A percentile compares a stretch with the other conserved stretches of the same genome.
Conservation (phyloP, 1,140 invertebrate species). For the Saccostrea cuccullata region DNA sequence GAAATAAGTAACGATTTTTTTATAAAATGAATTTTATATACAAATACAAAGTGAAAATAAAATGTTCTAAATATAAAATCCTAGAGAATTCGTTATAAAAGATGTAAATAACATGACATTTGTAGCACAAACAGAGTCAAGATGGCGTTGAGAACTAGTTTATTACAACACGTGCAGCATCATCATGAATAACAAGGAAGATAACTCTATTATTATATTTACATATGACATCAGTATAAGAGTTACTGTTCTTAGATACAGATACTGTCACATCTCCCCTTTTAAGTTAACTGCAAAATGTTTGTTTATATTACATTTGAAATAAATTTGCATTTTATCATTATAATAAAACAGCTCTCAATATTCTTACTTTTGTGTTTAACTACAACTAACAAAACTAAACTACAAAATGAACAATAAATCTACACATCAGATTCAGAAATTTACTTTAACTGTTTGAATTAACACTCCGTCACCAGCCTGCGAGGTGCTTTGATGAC, state of each 20-base stretch:
- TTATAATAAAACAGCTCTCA: too few relatives aligned
- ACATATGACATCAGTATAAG: not conserved
- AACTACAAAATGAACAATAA: not conserved
- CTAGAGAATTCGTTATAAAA: too few relatives aligned
- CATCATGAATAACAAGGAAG: not conserved
- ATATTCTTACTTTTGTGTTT: too few relatives aligned
- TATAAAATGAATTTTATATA: too few relatives aligned
- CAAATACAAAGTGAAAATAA: too few relatives aligned
- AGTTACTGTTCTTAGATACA: not conserved
- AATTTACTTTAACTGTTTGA: not conserved
- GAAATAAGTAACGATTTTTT: too few relatives aligned
- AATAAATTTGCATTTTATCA: too few relatives aligned
- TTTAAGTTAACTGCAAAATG: too few relatives aligned
- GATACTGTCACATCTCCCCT: not conserved
- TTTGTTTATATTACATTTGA: too few relatives aligned
- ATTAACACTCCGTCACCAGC: slow-evolving; percentile 12
- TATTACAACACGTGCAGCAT: not conserved
- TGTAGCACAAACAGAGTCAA: not conserved
- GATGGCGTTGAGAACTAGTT: not conserved
- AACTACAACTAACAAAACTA: too few relatives aligned
- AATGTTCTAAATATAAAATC: too few relatives aligned
- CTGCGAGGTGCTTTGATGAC: not conserved
- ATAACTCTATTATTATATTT: not conserved
- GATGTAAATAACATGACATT: too few relatives aligned
- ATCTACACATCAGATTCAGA: not conserved